Evolutionary conservation across 2,113 vertebrate species (phyloP).

Genomic region (Tragelaphus imberbis): DNA sequence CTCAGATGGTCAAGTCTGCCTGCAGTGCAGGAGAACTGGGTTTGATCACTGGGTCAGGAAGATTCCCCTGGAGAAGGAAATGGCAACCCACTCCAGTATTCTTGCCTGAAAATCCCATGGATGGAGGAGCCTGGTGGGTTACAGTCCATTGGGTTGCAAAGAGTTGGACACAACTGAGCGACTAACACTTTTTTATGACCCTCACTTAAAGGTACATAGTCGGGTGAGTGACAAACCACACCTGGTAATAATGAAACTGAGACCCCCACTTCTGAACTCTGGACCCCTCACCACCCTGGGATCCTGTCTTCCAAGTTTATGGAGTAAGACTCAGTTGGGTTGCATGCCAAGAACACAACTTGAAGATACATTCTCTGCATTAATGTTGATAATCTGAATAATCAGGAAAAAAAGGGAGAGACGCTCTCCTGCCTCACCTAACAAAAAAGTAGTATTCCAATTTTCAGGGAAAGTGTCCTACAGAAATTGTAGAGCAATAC

Average conservation of each 20-base stretch:
- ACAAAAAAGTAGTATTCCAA: background rate
- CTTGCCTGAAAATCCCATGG: background rate
- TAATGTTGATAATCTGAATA: background rate
- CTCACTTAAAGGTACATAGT: background rate
- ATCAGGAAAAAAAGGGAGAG: background rate
- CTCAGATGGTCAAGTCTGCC: background rate
- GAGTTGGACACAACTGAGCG: background rate
- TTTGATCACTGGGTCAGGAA: background rate
- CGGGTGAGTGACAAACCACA: background rate
- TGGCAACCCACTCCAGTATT: background rate
- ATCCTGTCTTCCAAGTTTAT: background rate
- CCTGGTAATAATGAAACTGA: background rate
- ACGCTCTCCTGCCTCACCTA: background rate
- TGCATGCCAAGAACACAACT: background rate
- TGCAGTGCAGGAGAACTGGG: background rate
- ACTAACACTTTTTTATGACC: background rate
- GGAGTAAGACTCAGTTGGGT: background rate
- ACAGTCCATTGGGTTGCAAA: background rate
- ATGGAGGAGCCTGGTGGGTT: background rate
- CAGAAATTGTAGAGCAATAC: background rate
- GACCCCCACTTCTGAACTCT: background rate
- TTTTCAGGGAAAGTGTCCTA: slow-evolving; percentile 17
- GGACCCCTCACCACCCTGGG: background rate
- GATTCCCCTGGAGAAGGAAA: background rate
- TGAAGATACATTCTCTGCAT: background rate